Evolutionary conservation across 2,113 vertebrate genomes (phyloP).

Genomic region (Takifugu bimaculatus): DNA sequence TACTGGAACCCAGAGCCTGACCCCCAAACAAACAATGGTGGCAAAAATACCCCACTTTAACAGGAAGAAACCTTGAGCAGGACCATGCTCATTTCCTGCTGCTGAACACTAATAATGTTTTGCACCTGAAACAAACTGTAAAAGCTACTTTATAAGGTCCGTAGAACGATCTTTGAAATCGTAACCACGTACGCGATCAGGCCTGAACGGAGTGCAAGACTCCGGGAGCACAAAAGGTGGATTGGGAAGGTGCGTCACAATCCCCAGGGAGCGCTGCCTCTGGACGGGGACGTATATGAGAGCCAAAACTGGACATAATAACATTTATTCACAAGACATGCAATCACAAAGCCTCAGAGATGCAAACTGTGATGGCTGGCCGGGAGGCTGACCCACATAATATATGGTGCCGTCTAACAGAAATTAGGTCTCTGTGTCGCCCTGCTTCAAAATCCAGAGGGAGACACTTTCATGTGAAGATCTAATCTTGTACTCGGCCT

Average conservation of each 20-base stretch:
- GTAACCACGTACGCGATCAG: background rate
- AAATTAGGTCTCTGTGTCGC: slow-evolving; percentile 56
- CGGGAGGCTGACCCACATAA: slow-evolving; percentile 54
- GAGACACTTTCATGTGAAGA: slow-evolving; percentile 24
- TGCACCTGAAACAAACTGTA: too few species aligned
- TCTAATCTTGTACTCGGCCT: slow-evolving; percentile 34
- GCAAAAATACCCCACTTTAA: too few species aligned
- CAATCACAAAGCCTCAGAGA: slow-evolving; percentile 32
- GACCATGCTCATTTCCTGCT: too few species aligned
- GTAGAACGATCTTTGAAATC: slow-evolving; percentile 1
- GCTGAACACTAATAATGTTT: too few species aligned
- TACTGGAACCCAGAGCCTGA: too few species aligned
- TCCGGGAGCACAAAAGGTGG: background rate
- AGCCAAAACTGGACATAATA: slow-evolving; percentile 32
- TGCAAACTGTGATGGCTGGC: slow-evolving; percentile 46
- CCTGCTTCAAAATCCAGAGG: slow-evolving; percentile 39
- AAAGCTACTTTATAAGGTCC: too few species aligned
- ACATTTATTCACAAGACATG: slow-evolving; percentile 39
- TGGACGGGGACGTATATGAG: slow-evolving; percentile 32
- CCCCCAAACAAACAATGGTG: too few species aligned
- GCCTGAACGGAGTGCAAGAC: slow-evolving; percentile 14
- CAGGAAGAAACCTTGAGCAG: too few species aligned
- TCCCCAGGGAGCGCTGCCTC: slow-evolving; percentile 17
- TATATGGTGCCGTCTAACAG: slow-evolving; percentile 23
- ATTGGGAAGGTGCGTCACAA: slow-evolving; percentile 19